These are phyloP conservation scores for Timandra comae DNA, from an alignment of 2,888 invertebrate species.

Conservation along the genomic window DNA sequence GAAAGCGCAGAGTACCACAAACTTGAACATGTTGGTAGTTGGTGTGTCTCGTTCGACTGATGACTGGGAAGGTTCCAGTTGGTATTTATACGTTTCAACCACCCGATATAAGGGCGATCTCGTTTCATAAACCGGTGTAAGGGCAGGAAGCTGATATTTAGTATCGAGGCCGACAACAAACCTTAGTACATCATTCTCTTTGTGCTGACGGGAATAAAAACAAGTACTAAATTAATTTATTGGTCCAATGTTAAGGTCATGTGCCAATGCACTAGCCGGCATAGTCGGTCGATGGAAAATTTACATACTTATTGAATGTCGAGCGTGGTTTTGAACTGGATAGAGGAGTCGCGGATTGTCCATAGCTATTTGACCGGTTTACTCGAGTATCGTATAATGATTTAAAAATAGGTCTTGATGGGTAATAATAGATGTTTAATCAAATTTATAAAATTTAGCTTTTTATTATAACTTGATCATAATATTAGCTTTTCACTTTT, in stretches of 20 bases:
- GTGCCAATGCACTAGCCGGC: slow-evolving; percentile 10
- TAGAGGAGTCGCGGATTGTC: no score
- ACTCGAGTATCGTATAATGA: no score
- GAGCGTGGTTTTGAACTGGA: no score
- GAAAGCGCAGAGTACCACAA: slow-evolving; percentile 76
- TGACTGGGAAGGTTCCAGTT: slow-evolving; percentile 23
- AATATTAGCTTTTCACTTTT: no score
- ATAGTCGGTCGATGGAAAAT: neutral
- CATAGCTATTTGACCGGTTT: no score
- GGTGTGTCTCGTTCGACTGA: slow-evolving; percentile 13
- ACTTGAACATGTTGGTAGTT: slow-evolving; percentile 59
- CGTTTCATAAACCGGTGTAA: slow-evolving; percentile 51
- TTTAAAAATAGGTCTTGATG: no score
- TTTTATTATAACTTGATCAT: no score
- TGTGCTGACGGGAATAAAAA: slow-evolving; percentile 15
- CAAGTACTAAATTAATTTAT: slow-evolving; percentile 12
- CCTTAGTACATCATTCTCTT: slow-evolving; percentile 36
- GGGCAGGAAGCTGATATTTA: slow-evolving; percentile 54
- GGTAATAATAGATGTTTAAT: no score
- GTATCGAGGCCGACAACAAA: slow-evolving; percentile 40
- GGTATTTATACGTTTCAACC: slow-evolving; percentile 49
- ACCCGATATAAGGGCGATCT: slow-evolving; percentile 45
- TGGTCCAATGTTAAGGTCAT: slow-evolving; percentile 22
- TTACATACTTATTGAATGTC: neutral
- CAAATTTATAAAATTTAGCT: no score